Conservation (phyloP, 2,888 invertebrate genomes). For the Luperina testacea region DNA sequence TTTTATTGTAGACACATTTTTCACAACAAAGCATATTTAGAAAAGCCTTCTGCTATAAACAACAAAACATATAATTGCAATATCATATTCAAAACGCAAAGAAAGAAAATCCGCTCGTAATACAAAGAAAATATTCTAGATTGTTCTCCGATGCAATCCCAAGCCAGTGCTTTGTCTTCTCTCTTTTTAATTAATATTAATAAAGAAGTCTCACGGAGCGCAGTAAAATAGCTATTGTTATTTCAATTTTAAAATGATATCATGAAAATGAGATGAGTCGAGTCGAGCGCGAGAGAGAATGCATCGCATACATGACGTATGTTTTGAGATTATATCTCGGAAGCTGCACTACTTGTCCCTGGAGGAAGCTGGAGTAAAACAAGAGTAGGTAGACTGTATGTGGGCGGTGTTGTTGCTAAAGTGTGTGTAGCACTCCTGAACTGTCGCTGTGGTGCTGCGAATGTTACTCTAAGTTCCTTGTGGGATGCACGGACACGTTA, state of each 20-base stretch:
- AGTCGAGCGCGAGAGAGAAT: conserved; percentile 12
- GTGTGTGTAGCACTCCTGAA: conserved; percentile 16
- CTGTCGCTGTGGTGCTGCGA: conserved; percentile 8
- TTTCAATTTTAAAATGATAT: conserved; percentile 46
- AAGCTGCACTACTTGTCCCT: conserved; percentile 22
- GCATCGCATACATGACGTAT: conserved; percentile 20
- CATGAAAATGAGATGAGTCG: conserved; percentile 35
- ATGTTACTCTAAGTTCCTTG: conserved; percentile 7
- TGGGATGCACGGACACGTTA: neutral
- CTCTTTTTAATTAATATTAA: conserved; percentile 50
- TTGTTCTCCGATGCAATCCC: conserved; percentile 37
- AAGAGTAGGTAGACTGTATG: conserved; percentile 1
- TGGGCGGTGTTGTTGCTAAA: neutral
- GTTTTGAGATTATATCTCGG: conserved; percentile 34
- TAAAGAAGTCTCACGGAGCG: conserved; percentile 32
- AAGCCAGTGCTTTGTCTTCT: conserved; percentile 28
- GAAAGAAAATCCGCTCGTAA: conserved; percentile 11
- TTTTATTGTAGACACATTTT: neutral
- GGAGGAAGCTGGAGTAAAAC: conserved; percentile 22
- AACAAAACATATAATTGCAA: conserved; percentile 12
- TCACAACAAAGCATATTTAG: neutral
- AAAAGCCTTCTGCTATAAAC: conserved; percentile 5
- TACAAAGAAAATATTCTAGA: conserved; percentile 32
- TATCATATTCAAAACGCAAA: conserved; percentile 29
- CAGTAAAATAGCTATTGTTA: conserved; percentile 19